phyloP scores from a whole-genome alignment of 35 echinoderm and acorn worm species.

The Amphiura filiformis region DNA sequence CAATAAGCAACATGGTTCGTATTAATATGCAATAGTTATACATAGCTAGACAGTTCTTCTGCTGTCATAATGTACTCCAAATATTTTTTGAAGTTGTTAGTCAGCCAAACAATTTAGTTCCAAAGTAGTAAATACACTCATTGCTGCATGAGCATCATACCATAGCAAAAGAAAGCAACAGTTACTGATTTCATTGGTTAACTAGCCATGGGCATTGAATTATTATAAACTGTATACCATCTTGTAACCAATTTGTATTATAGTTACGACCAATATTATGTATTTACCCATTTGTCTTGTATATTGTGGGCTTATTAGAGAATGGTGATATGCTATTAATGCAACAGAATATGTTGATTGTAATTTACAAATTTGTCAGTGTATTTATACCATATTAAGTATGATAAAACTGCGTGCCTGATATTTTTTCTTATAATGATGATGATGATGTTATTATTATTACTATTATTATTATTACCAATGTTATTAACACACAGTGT shows the following conservation, averaged over 20 bases:
- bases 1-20: no score
- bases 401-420: constrained; percentile 1
- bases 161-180: neutral
- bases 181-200: neutral
- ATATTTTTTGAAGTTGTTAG: neutral
- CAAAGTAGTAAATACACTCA: neutral
- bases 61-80: neutral
- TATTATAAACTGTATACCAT: neutral
- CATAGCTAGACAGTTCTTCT: no score
- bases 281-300: constrained; percentile 12
- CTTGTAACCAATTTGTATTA: neutral
- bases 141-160: neutral
- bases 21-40: no score
- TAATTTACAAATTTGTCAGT: constrained; percentile 5
- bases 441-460: neutral
- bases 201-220: neutral
- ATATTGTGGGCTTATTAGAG: constrained; percentile 6
- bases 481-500: no score
- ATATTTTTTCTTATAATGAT: constrained; percentile 4
- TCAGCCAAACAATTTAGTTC: neutral
- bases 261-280: neutral
- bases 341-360: constrained; percentile 11
- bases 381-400: constrained; percentile 13
- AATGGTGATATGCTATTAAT: constrained; percentile 15
- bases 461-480: neutral